A percentile compares a stretch with the other conserved stretches of the same genome.
phyloP scores from a whole-genome alignment of 2,888 invertebrate genomes.

The Camponotus fellah region DNA sequence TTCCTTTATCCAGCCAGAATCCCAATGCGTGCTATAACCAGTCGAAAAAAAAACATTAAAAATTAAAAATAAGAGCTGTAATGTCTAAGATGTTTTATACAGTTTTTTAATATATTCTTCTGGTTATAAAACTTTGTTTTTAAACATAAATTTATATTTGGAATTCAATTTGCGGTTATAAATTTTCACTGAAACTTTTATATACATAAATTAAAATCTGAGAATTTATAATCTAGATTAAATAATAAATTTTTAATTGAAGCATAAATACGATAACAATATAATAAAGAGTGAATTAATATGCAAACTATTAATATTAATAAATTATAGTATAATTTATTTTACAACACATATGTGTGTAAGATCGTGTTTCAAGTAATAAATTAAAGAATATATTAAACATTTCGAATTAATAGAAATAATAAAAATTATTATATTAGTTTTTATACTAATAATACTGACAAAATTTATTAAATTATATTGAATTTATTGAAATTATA shows the following conservation, averaged over 20 bases:
- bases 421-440: background rate
- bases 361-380: too few species aligned
- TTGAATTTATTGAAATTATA: background rate
- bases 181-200: background rate
- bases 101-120: background rate
- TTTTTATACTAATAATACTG: background rate
- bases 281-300: background rate
- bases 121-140: background rate
- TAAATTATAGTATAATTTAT: background rate
- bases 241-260: background rate
- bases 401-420: too few species aligned
- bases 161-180: background rate
- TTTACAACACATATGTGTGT: background rate
- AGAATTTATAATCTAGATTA: background rate
- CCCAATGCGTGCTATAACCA: constrained; percentile 88
- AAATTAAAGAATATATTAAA: background rate
- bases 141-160: background rate
- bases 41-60: background rate
- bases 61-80: background rate
- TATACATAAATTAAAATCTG: background rate
- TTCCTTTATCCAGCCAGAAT: constrained; percentile 94
- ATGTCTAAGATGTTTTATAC: background rate
- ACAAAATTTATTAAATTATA: background rate
- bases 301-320: background rate
- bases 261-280: background rate